phyloP scores from a whole-genome alignment of 2,797 vertebrate genomes.

The Rhabdomys pumilio region DNA sequence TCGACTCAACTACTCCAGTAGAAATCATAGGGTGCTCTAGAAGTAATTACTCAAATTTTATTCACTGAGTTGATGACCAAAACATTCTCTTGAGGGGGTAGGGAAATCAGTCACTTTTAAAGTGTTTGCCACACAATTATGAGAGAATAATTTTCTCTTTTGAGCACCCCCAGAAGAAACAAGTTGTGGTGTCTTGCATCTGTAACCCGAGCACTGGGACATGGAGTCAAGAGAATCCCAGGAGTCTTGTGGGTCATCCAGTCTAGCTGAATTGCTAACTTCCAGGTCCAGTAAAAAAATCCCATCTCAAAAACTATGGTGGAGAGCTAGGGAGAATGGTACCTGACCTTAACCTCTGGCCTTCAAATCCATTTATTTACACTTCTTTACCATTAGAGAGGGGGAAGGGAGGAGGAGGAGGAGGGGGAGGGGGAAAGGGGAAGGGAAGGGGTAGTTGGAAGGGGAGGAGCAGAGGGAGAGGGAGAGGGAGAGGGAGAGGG shows the following conservation, averaged over 20 bases:
- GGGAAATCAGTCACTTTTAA: not conserved
- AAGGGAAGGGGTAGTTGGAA: too few relatives aligned
- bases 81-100: not conserved
- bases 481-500: too few relatives aligned
- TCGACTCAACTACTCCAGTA: conserved; percentile 20
- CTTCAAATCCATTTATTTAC: too few relatives aligned
- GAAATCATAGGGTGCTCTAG: not conserved
- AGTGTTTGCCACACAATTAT: not conserved
- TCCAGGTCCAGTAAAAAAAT: not conserved
- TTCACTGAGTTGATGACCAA: not conserved
- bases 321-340: too few relatives aligned
- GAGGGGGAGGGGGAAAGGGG: too few relatives aligned
- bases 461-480: too few relatives aligned
- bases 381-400: not conserved
- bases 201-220: not conserved
- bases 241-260: not conserved
- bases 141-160: not conserved
- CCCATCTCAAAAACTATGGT: not conserved
- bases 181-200: not conserved
- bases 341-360: too few relatives aligned
- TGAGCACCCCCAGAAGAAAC: not conserved
- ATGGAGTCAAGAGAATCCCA: too few relatives aligned
- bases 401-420: too few relatives aligned
- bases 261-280: not conserved
- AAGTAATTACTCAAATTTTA: conserved; percentile 34